Conservation (phyloP, 2,888 invertebrate genomes). For the Epirrhoe alternata region DNA sequence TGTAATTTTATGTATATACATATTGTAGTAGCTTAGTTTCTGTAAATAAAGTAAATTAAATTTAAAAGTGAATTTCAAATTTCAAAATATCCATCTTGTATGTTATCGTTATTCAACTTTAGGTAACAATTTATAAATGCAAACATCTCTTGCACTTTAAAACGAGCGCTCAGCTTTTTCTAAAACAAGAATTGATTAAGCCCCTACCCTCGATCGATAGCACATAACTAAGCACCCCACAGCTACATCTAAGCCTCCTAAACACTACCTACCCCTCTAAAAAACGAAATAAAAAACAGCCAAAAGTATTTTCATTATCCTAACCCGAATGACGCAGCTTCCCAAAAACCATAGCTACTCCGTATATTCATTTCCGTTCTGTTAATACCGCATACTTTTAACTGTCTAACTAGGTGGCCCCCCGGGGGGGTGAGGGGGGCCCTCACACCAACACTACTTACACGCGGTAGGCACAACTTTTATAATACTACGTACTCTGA, state of each 20-base stretch:
- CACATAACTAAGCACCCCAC: constrained; percentile 40
- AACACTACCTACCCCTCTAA: constrained; percentile 45
- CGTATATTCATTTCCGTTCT: constrained; percentile 85
- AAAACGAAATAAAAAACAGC: constrained; percentile 64
- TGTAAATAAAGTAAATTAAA: no score
- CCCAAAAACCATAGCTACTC: constrained; percentile 77
- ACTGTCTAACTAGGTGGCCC: constrained; percentile 83
- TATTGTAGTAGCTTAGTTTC: no score
- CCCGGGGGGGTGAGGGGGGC: constrained; percentile 54
- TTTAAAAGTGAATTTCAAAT: no score
- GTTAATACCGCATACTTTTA: constrained; percentile 86
- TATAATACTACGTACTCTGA: constrained; percentile 85
- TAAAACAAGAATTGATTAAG: constrained; percentile 35
- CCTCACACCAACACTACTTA: constrained; percentile 79
- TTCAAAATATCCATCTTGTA: no score
- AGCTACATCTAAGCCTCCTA: constrained; percentile 32
- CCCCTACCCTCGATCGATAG: constrained; percentile 29
- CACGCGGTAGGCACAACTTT: constrained; percentile 85
- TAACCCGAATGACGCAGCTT: constrained; percentile 80
- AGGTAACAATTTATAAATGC: constrained; percentile 1
- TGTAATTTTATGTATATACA: no score
- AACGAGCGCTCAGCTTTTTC: constrained; percentile 24
- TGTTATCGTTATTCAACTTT: no score
- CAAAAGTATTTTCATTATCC: constrained; percentile 82
- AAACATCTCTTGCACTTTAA: constrained; percentile 1